These are phyloP conservation scores for Piaya cayana DNA, from an alignment of 2,113 vertebrate species.

Conservation along the genomic window DNA sequence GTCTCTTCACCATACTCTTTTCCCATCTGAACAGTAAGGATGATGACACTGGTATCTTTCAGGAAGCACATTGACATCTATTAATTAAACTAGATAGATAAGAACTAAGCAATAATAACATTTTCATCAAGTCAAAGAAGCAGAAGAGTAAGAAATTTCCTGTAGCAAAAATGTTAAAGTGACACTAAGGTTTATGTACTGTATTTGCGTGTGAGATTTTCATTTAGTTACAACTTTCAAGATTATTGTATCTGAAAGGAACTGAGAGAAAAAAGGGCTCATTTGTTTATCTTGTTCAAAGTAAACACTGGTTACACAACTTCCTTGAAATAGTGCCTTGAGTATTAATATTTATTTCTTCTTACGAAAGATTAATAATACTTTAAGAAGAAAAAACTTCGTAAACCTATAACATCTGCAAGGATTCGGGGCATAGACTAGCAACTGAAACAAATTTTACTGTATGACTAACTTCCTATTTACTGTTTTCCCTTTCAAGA, in stretches of 20 bases:
- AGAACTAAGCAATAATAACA: neutral
- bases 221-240: neutral
- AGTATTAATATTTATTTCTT: conserved; percentile 18
- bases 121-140: neutral
- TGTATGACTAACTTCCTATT: neutral
- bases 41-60: neutral
- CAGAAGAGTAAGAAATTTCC: neutral
- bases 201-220: neutral
- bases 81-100: neutral
- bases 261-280: neutral
- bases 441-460: neutral
- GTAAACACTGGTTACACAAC: neutral
- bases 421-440: neutral
- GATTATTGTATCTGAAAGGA: neutral
- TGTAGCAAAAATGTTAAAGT: neutral
- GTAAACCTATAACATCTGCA: neutral
- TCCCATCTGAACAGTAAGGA: neutral
- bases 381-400: neutral
- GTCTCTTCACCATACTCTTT: neutral
- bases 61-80: neutral
- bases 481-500: neutral
- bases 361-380: neutral
- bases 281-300: neutral
- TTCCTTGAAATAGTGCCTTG: neutral
- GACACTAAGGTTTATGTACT: neutral